Evolutionary conservation across 1,140 invertebrate genomes (phyloP), one percentile per base, ranked within the genome.

Genomic region (Eriocheir sinensis): DNA sequence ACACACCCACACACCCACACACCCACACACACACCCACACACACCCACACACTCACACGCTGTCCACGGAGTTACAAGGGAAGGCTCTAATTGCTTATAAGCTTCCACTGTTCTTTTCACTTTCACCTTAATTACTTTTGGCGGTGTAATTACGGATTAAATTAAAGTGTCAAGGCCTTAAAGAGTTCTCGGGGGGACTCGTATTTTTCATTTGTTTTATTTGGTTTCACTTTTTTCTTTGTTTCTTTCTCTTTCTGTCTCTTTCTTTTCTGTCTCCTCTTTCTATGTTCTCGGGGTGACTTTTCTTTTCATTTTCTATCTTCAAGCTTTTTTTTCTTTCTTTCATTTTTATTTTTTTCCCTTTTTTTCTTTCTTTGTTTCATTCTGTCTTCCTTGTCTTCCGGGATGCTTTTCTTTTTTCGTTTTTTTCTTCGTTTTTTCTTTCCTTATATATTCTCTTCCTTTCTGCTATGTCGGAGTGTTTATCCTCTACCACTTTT

Each of bases 41-140:
- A 72, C 60, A 72, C 60, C 27, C 60, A 72, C 60, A 72, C 60
- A 72, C 6, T n/a, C 60, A 21, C 44, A 48, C 44, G n/a, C n/a
- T 21, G 17, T n/a, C 60, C 60, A n/a, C 60, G 1, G n/a, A 4
- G 60, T n/a, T 72, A n/a, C n/a, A 72, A 72, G 60, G 60, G 60
- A 72, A n/a, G n/a, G n/a, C 12, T n/a, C 60, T 72, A 72, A 72
- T 72, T 72, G 60, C 60, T 72, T 72, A 72, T 72, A 72, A 72
- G 60, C 60, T n/a, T 72, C 60, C 27, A 72, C 60, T 72, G 60
- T 72, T 21, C 27, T 72, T 72, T 72, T 72, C 60, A 72, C 60
- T 72, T 72, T n/a, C 21, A n/a, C 60, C 53, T 72, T 72, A 72
- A 72, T 72, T 72, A 72, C 60, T 21, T 72, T 72, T 21, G 21